phyloP scores from a whole-genome alignment of 2,113 vertebrate species.

The Tonatia bakeri region DNA sequence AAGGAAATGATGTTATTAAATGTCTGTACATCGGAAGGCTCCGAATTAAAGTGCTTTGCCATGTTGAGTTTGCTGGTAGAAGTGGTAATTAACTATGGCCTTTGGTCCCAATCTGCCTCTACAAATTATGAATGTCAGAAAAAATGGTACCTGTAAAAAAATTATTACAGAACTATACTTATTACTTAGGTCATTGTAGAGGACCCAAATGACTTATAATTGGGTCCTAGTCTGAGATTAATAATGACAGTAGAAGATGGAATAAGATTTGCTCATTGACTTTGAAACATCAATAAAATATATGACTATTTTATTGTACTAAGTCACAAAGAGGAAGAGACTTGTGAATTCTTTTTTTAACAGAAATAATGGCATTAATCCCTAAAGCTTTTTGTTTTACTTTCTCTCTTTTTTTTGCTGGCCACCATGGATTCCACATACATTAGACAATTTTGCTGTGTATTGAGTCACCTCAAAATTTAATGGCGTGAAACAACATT shows the following conservation, averaged over 20 bases:
- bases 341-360: neutral
- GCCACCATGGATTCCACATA: neutral
- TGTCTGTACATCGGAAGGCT: neutral
- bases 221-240: neutral
- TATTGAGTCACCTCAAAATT: neutral
- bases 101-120: neutral
- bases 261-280: conserved; percentile 6
- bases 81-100: neutral
- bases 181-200: neutral
- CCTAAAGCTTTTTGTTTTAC: neutral
- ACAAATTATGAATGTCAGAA: conserved; percentile 3
- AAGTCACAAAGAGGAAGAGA: neutral
- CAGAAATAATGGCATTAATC: neutral
- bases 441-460: neutral
- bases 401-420: neutral
- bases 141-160: neutral
- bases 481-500: neutral
- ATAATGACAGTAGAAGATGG: neutral
- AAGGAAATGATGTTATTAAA: neutral
- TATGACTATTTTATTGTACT: conserved; percentile 25
- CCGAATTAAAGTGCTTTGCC: conserved; percentile 13
- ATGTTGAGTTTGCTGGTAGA: conserved; percentile 14
- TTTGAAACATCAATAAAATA: conserved; percentile 23
- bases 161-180: neutral
- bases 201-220: neutral